Evolutionary conservation across 2,113 vertebrate genomes (phyloP).

Genomic region (Erythrocercus mccallii): DNA sequence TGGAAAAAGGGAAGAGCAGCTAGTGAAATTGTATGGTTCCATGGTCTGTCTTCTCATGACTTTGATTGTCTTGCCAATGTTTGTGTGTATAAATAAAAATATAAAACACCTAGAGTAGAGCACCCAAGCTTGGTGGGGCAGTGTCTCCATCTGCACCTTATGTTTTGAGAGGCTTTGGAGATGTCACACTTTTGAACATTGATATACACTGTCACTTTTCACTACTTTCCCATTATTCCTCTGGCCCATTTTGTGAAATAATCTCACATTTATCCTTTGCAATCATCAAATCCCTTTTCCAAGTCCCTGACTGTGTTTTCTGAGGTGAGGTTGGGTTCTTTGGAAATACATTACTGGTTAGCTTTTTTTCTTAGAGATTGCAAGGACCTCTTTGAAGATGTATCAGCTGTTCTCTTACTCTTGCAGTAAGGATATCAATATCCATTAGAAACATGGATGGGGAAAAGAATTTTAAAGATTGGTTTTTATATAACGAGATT

Average conservation of each 20-base stretch:
- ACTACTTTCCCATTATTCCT: background rate
- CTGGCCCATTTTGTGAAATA: background rate
- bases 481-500: background rate
- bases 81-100: background rate
- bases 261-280: background rate
- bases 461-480: background rate
- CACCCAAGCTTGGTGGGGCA: background rate
- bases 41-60: background rate
- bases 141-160: background rate
- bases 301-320: background rate
- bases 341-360: background rate
- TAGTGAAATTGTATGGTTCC: background rate
- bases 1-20: background rate
- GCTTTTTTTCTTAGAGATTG: background rate
- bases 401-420: background rate
- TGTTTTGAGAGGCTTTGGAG: background rate
- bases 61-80: background rate
- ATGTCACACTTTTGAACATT: background rate
- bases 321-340: background rate
- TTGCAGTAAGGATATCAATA: background rate
- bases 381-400: background rate
- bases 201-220: background rate
- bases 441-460: background rate
- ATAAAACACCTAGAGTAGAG: background rate
- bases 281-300: background rate